Percentiles rank a stretch among this genome's conserved stretches.
phyloP scores from a whole-genome alignment of 2,797 vertebrate genomes.

The Gymnothorax javanicus region DNA sequence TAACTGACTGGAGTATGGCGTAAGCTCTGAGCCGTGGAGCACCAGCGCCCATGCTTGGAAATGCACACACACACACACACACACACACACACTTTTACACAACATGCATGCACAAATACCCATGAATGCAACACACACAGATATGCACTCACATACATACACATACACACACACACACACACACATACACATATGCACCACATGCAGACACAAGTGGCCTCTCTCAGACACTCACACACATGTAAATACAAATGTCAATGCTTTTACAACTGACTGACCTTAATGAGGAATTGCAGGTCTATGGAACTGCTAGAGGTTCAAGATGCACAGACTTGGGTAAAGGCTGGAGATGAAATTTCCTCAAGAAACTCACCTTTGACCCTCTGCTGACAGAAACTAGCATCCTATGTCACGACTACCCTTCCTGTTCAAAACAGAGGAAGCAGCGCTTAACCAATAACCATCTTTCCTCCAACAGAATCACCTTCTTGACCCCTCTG shows the following conservation, averaged over 20 bases:
- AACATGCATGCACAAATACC: background rate
- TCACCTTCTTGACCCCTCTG: too few species aligned
- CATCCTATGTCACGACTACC: too few species aligned
- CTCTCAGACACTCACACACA: constrained; percentile 23
- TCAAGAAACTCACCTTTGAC: too few species aligned
- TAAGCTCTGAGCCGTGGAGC: constrained; percentile 65
- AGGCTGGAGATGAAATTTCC: too few species aligned
- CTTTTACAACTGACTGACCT: too few species aligned
- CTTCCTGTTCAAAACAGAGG: too few species aligned
- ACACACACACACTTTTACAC: background rate
- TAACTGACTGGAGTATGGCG: constrained; percentile 60
- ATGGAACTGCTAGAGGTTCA: too few species aligned
- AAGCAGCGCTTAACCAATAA: too few species aligned
- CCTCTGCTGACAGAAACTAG: too few species aligned
- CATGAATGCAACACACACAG: background rate
- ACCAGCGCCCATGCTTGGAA: constrained; percentile 55
- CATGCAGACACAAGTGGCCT: constrained; percentile 14
- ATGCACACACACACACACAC: background rate
- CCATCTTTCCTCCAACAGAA: too few species aligned
- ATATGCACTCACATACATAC: background rate
- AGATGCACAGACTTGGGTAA: too few species aligned
- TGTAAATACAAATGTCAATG: background rate
- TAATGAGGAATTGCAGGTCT: too few species aligned
- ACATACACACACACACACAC: background rate
- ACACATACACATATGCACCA: background rate